These are phyloP conservation scores for Limenitis camilla DNA, from an alignment of 2,888 invertebrate species.

Conservation along the genomic window DNA sequence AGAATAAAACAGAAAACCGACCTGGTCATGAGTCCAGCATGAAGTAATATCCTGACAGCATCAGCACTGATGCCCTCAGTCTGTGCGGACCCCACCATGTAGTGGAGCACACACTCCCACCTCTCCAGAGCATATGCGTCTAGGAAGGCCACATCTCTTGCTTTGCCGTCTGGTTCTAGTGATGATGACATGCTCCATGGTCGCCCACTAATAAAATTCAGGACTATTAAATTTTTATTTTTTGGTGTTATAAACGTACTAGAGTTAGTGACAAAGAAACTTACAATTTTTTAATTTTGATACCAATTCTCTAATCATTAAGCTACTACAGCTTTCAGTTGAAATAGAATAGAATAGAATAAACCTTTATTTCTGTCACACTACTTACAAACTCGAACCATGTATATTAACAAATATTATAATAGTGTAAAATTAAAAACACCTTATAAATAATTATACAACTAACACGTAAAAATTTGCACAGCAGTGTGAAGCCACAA, in stretches of 20 bases:
- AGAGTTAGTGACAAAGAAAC: too few relatives aligned
- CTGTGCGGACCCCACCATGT: conserved; percentile 94
- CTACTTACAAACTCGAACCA: too few relatives aligned
- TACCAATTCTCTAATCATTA: conserved; percentile 88
- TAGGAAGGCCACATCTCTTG: conserved; percentile 88
- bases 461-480: too few relatives aligned
- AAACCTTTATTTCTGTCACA: too few relatives aligned
- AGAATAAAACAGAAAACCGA: conserved; percentile 32
- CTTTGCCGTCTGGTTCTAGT: conserved; percentile 89
- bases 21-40: conserved; percentile 95
- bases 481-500: too few relatives aligned
- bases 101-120: conserved; percentile 97
- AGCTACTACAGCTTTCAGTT: too few relatives aligned
- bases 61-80: conserved; percentile 94
- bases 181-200: conserved; percentile 91
- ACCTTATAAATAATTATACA: too few relatives aligned
- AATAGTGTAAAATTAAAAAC: too few relatives aligned
- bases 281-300: too few relatives aligned
- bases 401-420: too few relatives aligned
- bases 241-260: too few relatives aligned
- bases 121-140: conserved; percentile 93
- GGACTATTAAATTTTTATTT: background rate
- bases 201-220: conserved; percentile 76
- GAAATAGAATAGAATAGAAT: too few relatives aligned
- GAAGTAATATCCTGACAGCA: conserved; percentile 93